Base-by-base conservation (phyloP, 2,797 vertebrate species). In the Gobio occitaniae region DNA sequence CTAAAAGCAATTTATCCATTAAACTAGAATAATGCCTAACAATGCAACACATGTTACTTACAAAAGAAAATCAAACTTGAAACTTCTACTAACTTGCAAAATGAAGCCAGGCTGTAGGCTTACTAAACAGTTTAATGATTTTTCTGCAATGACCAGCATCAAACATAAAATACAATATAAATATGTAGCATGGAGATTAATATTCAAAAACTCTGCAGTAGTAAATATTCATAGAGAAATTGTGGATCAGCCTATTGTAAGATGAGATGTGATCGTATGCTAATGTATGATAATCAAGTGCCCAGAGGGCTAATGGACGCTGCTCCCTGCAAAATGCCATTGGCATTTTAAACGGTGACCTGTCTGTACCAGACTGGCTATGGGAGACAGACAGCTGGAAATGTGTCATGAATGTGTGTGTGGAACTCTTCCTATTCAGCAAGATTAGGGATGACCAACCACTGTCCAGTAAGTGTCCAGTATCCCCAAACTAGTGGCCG, bases 271-370 rank as follows among this genome's bases (percentile, higher is more conserved):
- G 97, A 97, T 97, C 95, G 95, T 96, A 97, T 98, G 97, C 97
- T 98, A 98, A 99, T 98, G 92, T 97, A 98, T 97, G 97, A 96
- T 97, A 97, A 97, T 97, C 96, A 97, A 95, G 95, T 95, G 94
- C 95, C 95, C 82, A 93, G 94, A 92, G 92, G 94, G 95, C 96
- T 97, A 97, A 96, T 93, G 94, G 94, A 96, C 93, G 92, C 95
- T 94, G 96, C 93, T 93, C 94, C 92, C 92, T 94, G 94, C 95
- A 93, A 93, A 77, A 63, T 96, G 96, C 96, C 97, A 96, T 96
- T 96, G 96, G 96, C 96, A 97, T 97, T 97, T 97, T 96, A 97
- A 97, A 96, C 94, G 89, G 94, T 93, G 93, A 95, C 95, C 94
- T 94, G 88, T 92, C 90, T 90, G 90, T 95, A 93, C 93, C 91